Percentiles rank a stretch among this genome's conserved stretches.
Conservation (phyloP, 2,888 invertebrate genomes). For the Coronaproctus castanopsis region DNA sequence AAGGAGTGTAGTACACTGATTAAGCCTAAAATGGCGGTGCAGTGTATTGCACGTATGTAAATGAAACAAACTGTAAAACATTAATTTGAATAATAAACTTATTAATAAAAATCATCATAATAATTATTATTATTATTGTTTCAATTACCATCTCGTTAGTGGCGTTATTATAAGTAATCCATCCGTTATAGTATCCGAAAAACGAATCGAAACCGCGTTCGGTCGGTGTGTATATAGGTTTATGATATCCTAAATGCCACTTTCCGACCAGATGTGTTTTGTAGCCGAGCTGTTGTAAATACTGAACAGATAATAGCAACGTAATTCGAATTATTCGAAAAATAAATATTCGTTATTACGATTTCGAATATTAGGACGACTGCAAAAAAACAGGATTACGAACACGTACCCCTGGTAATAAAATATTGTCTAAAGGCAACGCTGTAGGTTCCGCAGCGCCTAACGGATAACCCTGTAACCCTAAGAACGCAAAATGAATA, state of each 20-base stretch:
- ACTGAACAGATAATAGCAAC: constrained; percentile 22
- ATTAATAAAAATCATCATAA: too few species aligned
- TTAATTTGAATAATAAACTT: too few species aligned
- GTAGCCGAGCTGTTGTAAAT: constrained; percentile 31
- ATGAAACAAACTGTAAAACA: too few species aligned
- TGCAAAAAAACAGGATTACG: too few species aligned
- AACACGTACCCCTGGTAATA: constrained; percentile 32
- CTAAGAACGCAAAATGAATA: constrained; percentile 26
- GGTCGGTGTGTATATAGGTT: constrained; percentile 40
- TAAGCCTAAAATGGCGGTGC: too few species aligned
- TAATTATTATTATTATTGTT: too few species aligned
- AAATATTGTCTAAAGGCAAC: constrained; percentile 29
- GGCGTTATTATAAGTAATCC: neutral
- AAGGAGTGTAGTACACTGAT: too few species aligned
- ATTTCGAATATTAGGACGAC: too few species aligned
- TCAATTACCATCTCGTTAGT: too few species aligned
- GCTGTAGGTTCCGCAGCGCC: constrained; percentile 33
- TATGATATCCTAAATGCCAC: constrained; percentile 33
- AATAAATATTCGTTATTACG: too few species aligned
- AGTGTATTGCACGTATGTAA: too few species aligned
- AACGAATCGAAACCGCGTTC: constrained; percentile 58
- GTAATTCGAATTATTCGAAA: too few species aligned
- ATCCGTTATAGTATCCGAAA: constrained; percentile 67
- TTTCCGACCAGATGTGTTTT: constrained; percentile 33
- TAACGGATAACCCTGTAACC: constrained; percentile 50